phyloP scores from a whole-genome alignment of 1,140 invertebrate genomes.

The Bombus vancouverensis region DNA sequence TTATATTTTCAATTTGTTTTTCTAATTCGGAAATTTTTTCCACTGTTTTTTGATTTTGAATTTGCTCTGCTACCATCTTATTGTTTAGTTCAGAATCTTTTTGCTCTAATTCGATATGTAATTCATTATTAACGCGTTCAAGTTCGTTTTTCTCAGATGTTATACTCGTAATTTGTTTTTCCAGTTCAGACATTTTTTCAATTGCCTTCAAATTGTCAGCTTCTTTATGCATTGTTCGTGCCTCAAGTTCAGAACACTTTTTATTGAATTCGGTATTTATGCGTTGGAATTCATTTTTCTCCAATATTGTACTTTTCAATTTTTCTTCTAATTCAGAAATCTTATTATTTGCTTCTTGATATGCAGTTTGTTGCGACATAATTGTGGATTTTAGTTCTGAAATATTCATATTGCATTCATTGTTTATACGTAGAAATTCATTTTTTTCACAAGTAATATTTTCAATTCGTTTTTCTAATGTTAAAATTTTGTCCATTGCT shows the following conservation, averaged over 20 bases:
- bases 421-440: conserved; percentile 6
- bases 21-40: conserved; percentile 36
- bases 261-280: not conserved
- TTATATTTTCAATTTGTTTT: conserved; percentile 6
- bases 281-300: conserved; percentile 30
- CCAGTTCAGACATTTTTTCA: not conserved
- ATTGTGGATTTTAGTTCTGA: conserved; percentile 9
- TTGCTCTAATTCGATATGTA: not conserved
- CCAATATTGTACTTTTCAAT: conserved; percentile 8
- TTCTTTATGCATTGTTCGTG: not conserved
- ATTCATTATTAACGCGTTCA: conserved; percentile 24
- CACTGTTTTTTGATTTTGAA: not conserved
- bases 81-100: not conserved
- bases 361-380: conserved; percentile 16
- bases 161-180: not conserved
- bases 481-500: conserved; percentile 15
- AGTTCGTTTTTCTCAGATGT: not conserved
- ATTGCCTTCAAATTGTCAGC: not conserved
- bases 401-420: conserved; percentile 32
- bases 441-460: conserved; percentile 17
- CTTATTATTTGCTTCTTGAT: conserved; percentile 30
- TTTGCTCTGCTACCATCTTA: not conserved
- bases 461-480: conserved; percentile 15
- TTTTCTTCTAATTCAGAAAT: conserved; percentile 33
- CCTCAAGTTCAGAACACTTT: not conserved